Evolutionary conservation across 2,888 invertebrate genomes (phyloP).

Genomic region (Drosophila borealis): DNA sequence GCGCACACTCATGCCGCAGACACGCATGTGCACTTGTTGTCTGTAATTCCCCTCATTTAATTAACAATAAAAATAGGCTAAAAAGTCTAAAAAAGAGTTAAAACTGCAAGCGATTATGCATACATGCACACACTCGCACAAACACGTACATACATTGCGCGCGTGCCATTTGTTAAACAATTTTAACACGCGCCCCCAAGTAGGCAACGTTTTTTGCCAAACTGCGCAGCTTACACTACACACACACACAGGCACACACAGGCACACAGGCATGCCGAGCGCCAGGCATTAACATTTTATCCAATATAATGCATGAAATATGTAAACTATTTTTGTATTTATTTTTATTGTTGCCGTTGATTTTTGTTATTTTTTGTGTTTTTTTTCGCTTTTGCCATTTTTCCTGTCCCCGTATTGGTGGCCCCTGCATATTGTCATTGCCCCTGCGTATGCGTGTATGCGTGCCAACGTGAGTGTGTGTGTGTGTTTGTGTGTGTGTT

Average conservation of each 20-base stretch:
- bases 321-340: constrained; percentile 79
- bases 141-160: constrained; percentile 53
- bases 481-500: constrained; percentile 2
- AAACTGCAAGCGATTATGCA: constrained; percentile 74
- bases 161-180: constrained; percentile 78
- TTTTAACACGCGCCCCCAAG: constrained; percentile 74
- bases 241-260: constrained; percentile 2
- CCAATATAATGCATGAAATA: constrained; percentile 82
- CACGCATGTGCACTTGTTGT: constrained; percentile 23
- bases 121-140: constrained; percentile 46
- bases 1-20: constrained; percentile 13
- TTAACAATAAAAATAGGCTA: constrained; percentile 84
- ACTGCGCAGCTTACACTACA: constrained; percentile 37
- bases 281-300: constrained; percentile 75
- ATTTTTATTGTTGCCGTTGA: constrained; percentile 52
- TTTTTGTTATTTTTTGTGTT: constrained; percentile 62
- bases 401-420: constrained; percentile 68
- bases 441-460: constrained; percentile 33
- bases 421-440: constrained; percentile 35
- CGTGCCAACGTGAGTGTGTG: neutral
- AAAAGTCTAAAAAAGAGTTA: constrained; percentile 79
- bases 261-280: constrained; percentile 11
- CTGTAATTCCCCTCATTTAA: constrained; percentile 80
- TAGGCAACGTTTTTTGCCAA: constrained; percentile 63
- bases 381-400: constrained; percentile 42